Base-by-base conservation (phyloP, 1,140 invertebrate genomes). In the Zaprionus camerounensis region DNA sequence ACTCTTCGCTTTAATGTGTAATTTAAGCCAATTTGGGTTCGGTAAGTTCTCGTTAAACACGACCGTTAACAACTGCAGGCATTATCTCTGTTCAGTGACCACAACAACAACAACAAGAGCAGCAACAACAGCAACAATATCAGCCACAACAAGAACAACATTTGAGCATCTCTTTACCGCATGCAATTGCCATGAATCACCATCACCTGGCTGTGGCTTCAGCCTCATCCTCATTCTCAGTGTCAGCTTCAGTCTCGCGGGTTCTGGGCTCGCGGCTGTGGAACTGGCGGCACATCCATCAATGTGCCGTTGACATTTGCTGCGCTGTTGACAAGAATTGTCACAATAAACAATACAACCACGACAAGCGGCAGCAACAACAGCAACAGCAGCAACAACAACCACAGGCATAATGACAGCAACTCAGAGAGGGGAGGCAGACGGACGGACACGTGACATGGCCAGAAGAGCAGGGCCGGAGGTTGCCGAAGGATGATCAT, bases 291-390 rank as follows among this genome's bases (percentile, higher is more conserved):
- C 87, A 88, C 84, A 88, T 88, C 81, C 84, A 88, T 88, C 84
- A 88, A 88, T 88, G 84, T 88, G 85, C 85, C 84, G 84, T 88
- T 88, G 84, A 88, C 84, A 88, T 88, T 88, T 84, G 85, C 84
- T 84, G 78, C 78, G 77, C 75, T 82, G 84, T 82, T 88, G 84
- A 88, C 84, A 88, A 88, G 85, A 88, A 88, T 88, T 88, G 84
- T 88, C 84, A 88, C 84, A 88, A 88, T 88, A 88, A 88, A 88
- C 84, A 88, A 88, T 88, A 88, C 84, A 87, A 87, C 84, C 73
- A 88, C 80, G 77, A 82, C 76, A 78, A 80, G 68, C 68, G 64
- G 73, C 59, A 63, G 56, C 26, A 58, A 15, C 56, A 58, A 28
- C 56, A 58, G 31, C 56, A 56, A 62, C 66, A 55, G 69, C 66